Evolutionary conservation across 2,888 invertebrate species (phyloP), one percentile per base, ranked within the genome.

Genomic region (Synergus gifuensis): DNA sequence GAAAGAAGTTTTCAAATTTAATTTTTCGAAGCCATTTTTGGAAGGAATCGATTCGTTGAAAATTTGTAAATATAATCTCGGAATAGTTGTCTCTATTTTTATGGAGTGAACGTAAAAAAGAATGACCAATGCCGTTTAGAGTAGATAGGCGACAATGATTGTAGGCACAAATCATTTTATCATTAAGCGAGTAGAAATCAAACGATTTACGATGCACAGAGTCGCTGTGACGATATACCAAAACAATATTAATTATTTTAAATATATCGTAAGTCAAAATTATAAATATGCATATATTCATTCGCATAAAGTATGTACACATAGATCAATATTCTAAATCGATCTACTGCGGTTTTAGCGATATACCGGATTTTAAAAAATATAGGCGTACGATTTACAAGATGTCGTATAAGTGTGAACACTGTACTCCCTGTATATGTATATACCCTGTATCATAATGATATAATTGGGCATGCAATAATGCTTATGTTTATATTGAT

Each of bases 191-290:
- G 86, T 88, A 88, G 87, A 87, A 88, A 91, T 90, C 87, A 90
- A 89, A 88, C 84, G 87, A 90, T 88, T 89, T 84, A 54, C 54
- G 54, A 89, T 86, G 88, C 88, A 90, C 89, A 89, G 90, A 90
- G 87, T 88, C 88, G 91, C 91, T 92, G 92, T 91, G 92, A 92
- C 90, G 88, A 89, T 90, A 91, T 91, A 92, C 92, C 91, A 92
- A 92, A 92, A 90, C 89, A 88, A 90, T 89, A 89, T 87, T 90
- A 86, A 87, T 81, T 82, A 78, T 83, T 82, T 83, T 83, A 84
- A 83, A 80, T 86, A 87, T 85, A 79, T 64, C 81, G 87, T 79
- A 79, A 83, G 79, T 78, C 81, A 76, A 78, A 78, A 77, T 83
- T 81, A 76, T 81, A 81, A 79, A 77, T 81, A 83, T 66, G 28